Evolutionary conservation across 2,797 vertebrate species (phyloP), one percentile per base, ranked within the genome.

Genomic region (Manis javanica): DNA sequence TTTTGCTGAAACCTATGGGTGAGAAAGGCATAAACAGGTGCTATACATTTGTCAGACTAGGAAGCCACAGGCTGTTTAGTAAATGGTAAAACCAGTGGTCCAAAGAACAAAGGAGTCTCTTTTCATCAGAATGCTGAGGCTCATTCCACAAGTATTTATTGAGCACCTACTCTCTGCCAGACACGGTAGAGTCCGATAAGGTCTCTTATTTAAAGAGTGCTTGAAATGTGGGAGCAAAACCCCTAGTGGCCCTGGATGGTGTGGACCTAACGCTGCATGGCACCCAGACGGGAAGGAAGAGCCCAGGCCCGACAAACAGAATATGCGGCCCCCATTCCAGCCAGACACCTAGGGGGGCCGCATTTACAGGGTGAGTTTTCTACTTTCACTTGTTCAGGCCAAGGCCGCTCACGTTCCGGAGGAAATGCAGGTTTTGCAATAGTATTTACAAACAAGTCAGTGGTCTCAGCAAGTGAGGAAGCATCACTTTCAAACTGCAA

Each of bases 1-100:
- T 96, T 97, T 85, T 1, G 82, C 37, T 97, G 95, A 95, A 98
- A 91, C 75, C 79, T 95, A 69, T 94, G 96, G 88, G 92, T 92
- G 83, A 95, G 92, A 96, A 96, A 95, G 90, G 95, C 61, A 93
- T 96, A 87, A 86, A 78, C 85, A 87, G 84, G 57, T 82, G 90
- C 92, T 64, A 77, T 94, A 83, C 96, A 97, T 96, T 82, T 93
- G 72, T 92, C 72, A 69, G 63, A 51, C 42, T 24, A 51, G 55
- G 87, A 97, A 96, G 61, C 87, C 95, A 91, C 77, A 92, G 85
- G 68, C 75, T 6, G 3, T 82, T 94, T 93, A 84, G 78, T 85
- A 94, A 86, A 82, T 94, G 90, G 72, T 42, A 96, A 93, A 81
- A 59, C 81, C 74, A 91, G 57, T 81, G 90, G 34, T 8, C 68